phyloP scores from a whole-genome alignment of 2,113 vertebrate genomes.

The Alces alces region DNA sequence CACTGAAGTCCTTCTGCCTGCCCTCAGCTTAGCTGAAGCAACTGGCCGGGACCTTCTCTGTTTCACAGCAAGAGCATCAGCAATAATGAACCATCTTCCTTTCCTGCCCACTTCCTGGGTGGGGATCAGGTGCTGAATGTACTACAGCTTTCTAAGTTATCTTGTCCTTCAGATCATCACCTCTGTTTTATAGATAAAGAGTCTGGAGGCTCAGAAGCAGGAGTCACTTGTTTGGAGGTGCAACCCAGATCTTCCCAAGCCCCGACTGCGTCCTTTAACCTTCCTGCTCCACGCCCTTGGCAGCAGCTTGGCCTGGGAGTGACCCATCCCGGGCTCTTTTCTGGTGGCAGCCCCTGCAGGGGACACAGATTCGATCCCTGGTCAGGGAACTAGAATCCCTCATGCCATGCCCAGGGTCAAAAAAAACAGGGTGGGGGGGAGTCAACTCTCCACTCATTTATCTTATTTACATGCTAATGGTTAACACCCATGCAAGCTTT shows the following conservation, averaged over 20 bases:
- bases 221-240: background rate
- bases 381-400: background rate
- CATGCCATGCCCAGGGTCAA: background rate
- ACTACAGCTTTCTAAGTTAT: rapidly evolving
- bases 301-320: background rate
- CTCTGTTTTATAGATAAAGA: background rate
- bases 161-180: background rate
- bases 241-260: background rate
- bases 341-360: background rate
- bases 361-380: background rate
- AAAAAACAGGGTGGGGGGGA: background rate
- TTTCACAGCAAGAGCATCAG: background rate
- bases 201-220: background rate
- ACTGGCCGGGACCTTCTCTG: background rate
- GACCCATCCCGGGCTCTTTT: background rate
- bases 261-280: background rate
- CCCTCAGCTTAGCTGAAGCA: background rate
- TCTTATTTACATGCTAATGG: background rate
- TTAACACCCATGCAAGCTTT: background rate
- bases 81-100: background rate
- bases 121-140: background rate
- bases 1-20: no score
- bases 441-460: background rate
- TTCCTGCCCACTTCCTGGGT: background rate
- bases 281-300: background rate